Base-by-base conservation (phyloP, 1,140 invertebrate genomes). In the Bombus fervidus region DNA sequence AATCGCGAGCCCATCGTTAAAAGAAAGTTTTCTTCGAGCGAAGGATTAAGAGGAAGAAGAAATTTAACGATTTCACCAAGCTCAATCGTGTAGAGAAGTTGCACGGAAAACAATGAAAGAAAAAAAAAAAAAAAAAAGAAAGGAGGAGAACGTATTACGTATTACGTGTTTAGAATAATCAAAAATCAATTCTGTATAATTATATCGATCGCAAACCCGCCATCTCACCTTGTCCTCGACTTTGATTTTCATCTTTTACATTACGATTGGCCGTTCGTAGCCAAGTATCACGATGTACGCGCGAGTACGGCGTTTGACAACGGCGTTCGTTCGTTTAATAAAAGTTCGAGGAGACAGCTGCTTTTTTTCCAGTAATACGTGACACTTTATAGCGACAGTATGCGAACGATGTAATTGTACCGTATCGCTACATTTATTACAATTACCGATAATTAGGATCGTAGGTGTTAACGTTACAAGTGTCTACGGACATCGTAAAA, bases 141-240 rank as follows among this genome's bases (percentile, higher is more conserved):
- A 31, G 31, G 6, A 31, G 31, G 31, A 34, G 31, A 66, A 43
- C 15, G 76, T 78, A 77, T 62, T 62, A 64, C 43, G 69, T 82
- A 28, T 64, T 75, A 64, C 57, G 57, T 82, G 81, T 83, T 43
- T 83, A 83, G 72, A 66, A 31, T 76, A 82, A 82, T 66, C 41
- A 37, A 34, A 62, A 47, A 53, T 73, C 72, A n/a, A 68, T 76
- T 57, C 43, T 6, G 13, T 37, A 74, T 74, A 64, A 62, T 82
- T 82, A 62, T 64, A 74, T 64, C 69, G 53, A 34, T 53, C 73
- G 34, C 39, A 28, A 41, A 47, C n/a, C 12, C 18, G 47, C 8
- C 22, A 37, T 3, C n/a, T n/a, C 57, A 64, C 13, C 75, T 15
- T 28, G 41, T 10, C 28, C 28, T 18, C 37, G 39, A 22, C 37